Evolutionary conservation across 2,113 vertebrate genomes (phyloP).

Genomic region (Phaetusa simplex): DNA sequence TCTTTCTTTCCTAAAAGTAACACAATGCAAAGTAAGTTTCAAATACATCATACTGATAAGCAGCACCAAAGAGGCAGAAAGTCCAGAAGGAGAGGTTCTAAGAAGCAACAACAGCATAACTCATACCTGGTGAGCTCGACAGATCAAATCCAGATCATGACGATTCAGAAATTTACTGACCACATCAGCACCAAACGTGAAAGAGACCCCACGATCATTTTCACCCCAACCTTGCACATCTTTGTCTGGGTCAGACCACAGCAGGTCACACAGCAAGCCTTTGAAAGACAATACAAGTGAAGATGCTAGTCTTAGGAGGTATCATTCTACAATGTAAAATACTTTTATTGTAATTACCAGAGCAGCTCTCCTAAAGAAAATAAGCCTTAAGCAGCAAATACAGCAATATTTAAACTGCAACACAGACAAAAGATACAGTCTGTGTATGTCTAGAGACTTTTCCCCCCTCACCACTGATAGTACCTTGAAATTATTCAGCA

Average conservation of each 20-base stretch:
- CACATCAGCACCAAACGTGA: slow-evolving; percentile 97
- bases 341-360: background rate
- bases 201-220: slow-evolving; percentile 97
- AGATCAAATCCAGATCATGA: slow-evolving; percentile 98
- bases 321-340: background rate
- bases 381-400: background rate
- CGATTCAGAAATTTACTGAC: slow-evolving; percentile 99
- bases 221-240: slow-evolving; percentile 99
- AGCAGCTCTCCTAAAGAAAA: background rate
- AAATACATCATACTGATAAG: background rate
- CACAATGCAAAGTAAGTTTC: background rate
- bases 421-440: background rate
- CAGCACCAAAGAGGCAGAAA: background rate
- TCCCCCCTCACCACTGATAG: background rate
- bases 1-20: background rate
- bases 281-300: slow-evolving; percentile 8
- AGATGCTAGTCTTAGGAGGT: background rate
- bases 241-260: slow-evolving; percentile 99
- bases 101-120: background rate
- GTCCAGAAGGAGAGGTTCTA: background rate
- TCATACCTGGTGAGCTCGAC: slow-evolving; percentile 96
- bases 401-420: background rate
- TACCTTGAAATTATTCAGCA: background rate
- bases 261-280: slow-evolving; percentile 96
- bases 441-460: background rate